phyloP scores from a whole-genome alignment of 2,888 invertebrate genomes.

The Phengaris alcon region DNA sequence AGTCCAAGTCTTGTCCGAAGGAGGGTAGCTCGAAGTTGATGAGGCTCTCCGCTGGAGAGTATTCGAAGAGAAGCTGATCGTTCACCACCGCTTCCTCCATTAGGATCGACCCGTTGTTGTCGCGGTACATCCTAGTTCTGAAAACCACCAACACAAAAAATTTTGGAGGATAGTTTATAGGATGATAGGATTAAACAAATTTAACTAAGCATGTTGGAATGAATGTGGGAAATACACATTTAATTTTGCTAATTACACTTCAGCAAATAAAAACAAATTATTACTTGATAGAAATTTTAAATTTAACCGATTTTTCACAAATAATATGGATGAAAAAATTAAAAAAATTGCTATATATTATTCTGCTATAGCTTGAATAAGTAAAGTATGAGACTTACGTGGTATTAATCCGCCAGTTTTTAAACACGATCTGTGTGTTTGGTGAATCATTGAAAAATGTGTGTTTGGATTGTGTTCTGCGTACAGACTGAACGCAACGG shows the following conservation, averaged over 20 bases:
- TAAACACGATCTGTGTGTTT: slow-evolving; percentile 8
- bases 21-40: slow-evolving; percentile 69
- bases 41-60: slow-evolving; percentile 69
- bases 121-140: slow-evolving; percentile 63
- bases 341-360: neutral
- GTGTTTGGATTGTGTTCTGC: slow-evolving; percentile 57
- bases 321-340: neutral
- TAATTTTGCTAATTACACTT: neutral
- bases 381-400: slow-evolving; percentile 4
- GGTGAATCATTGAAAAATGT: slow-evolving; percentile 23
- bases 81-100: slow-evolving; percentile 62
- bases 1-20: slow-evolving; percentile 55
- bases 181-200: too few species aligned
- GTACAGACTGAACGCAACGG: slow-evolving; percentile 56
- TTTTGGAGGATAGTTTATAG: neutral
- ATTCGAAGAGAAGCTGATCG: slow-evolving; percentile 66
- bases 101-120: slow-evolving; percentile 50
- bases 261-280: neutral
- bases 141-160: slow-evolving; percentile 37
- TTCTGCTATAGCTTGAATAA: neutral
- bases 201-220: too few species aligned
- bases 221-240: too few species aligned
- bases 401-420: slow-evolving; percentile 9
- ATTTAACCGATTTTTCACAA: neutral
- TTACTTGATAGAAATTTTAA: neutral